Conservation (phyloP, 2,113 vertebrate species). For the Microtus montanus region DNA sequence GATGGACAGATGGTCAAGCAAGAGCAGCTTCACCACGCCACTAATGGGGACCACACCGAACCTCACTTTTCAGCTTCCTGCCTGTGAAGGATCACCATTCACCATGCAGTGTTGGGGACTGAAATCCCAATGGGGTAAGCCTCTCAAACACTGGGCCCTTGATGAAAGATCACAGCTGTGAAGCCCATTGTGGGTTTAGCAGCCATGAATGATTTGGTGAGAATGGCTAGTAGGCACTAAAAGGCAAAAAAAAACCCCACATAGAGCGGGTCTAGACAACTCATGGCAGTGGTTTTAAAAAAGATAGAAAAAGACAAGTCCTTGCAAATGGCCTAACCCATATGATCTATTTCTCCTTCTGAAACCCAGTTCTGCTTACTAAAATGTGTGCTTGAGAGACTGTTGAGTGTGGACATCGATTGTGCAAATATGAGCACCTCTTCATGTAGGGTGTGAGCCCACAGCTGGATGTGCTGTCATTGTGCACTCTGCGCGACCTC, state of each 20-base stretch:
- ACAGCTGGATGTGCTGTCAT: background rate
- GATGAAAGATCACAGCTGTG: background rate
- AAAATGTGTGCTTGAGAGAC: background rate
- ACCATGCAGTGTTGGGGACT: background rate
- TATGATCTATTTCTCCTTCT: background rate
- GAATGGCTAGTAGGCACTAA: background rate
- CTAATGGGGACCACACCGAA: background rate
- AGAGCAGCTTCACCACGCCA: background rate
- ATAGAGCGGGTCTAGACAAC: constrained; percentile 53
- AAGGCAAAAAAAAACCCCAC: background rate
- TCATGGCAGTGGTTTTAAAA: background rate
- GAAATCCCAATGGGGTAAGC: background rate
- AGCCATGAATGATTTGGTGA: constrained; percentile 34
- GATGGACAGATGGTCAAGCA: background rate
- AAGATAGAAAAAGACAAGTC: background rate
- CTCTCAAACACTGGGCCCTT: constrained; percentile 12
- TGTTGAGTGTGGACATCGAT: background rate
- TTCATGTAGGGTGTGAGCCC: background rate
- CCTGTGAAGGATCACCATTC: background rate
- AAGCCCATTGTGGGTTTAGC: background rate
- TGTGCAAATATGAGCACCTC: background rate
- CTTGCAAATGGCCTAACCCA: background rate
- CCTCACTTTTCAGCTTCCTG: constrained; percentile 12
- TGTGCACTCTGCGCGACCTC: accelerated
- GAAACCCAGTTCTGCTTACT: constrained; percentile 21